phyloP scores from a whole-genome alignment of 1,140 invertebrate species.

The Aphelinus certus region DNA sequence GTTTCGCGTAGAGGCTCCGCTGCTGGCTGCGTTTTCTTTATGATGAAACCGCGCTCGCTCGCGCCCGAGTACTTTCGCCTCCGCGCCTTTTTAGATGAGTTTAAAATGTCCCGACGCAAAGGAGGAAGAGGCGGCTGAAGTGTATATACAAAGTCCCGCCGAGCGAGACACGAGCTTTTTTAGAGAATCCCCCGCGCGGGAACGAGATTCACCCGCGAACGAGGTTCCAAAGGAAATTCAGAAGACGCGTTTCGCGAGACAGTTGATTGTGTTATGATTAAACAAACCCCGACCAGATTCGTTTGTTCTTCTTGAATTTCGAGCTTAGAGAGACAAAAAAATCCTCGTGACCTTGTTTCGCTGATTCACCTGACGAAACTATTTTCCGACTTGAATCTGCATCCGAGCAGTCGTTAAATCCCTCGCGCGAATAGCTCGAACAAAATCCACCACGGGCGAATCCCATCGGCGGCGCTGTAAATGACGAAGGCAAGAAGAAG shows the following conservation, averaged over 20 bases:
- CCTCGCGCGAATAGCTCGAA: neutral
- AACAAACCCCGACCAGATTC: neutral
- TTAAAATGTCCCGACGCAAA: too few species aligned
- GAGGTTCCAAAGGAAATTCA: too few species aligned
- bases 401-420: neutral
- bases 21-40: neutral
- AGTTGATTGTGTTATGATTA: neutral
- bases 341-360: too few species aligned
- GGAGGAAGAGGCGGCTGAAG: too few species aligned
- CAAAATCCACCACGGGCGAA: neutral
- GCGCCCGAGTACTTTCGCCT: neutral
- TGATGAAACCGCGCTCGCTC: conserved; percentile 1
- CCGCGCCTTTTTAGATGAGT: neutral
- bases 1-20: conserved; percentile 1
- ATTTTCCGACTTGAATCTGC: too few species aligned
- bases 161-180: too few species aligned
- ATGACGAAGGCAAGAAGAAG: neutral
- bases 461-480: neutral
- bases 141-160: too few species aligned
- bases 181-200: too few species aligned
- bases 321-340: too few species aligned
- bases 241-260: neutral
- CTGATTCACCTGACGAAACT: too few species aligned
- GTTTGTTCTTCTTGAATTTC: too few species aligned
- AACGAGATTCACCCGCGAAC: too few species aligned